Percentiles rank a stretch among this genome's conserved stretches.
phyloP scores from a whole-genome alignment of 2,888 invertebrate species.

The Drosophila robusta region DNA sequence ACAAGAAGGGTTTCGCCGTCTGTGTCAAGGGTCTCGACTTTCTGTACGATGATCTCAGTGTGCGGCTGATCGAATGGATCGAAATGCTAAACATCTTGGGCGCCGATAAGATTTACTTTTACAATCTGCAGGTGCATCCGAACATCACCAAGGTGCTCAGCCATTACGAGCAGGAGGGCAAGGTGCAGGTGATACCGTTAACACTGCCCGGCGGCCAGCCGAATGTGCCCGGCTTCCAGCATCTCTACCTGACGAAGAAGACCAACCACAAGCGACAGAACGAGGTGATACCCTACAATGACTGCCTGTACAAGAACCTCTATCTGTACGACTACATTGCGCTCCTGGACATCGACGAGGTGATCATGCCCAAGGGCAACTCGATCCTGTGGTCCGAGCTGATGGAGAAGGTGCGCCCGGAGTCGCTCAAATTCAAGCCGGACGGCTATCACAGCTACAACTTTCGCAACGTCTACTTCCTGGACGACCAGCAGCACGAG shows the following conservation, averaged over 20 bases:
- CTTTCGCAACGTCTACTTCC: slow-evolving; percentile 96
- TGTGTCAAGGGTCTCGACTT: slow-evolving; percentile 98
- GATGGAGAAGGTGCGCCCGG: slow-evolving; percentile 90
- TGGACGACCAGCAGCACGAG: slow-evolving; percentile 93
- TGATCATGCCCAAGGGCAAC: slow-evolving; percentile 93
- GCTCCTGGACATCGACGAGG: slow-evolving; percentile 97
- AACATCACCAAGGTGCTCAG: slow-evolving; percentile 93
- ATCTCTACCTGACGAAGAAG: slow-evolving; percentile 95
- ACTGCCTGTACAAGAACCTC: slow-evolving; percentile 96
- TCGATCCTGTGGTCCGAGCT: slow-evolving; percentile 90
- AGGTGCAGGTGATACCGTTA: slow-evolving; percentile 91
- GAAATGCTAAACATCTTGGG: slow-evolving; percentile 94
- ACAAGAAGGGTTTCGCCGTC: slow-evolving; percentile 93
- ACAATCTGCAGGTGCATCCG: slow-evolving; percentile 95
- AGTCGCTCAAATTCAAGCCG: slow-evolving; percentile 88
- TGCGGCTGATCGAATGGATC: slow-evolving; percentile 96
- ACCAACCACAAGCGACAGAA: slow-evolving; percentile 97
- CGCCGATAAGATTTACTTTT: slow-evolving; percentile 96
- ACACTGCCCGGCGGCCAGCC: slow-evolving; percentile 96
- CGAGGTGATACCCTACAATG: slow-evolving; percentile 98
- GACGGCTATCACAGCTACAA: slow-evolving; percentile 89
- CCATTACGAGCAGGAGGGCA: slow-evolving; percentile 88
- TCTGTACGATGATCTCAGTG: slow-evolving; percentile 95
- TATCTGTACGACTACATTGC: slow-evolving; percentile 95
- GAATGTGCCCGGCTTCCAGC: slow-evolving; percentile 94